Percentiles rank a stretch among this genome's conserved stretches.
These are phyloP conservation scores for Neotragus pygmaeus DNA, from an alignment of 2,113 vertebrate genomes.

Conservation along the genomic window DNA sequence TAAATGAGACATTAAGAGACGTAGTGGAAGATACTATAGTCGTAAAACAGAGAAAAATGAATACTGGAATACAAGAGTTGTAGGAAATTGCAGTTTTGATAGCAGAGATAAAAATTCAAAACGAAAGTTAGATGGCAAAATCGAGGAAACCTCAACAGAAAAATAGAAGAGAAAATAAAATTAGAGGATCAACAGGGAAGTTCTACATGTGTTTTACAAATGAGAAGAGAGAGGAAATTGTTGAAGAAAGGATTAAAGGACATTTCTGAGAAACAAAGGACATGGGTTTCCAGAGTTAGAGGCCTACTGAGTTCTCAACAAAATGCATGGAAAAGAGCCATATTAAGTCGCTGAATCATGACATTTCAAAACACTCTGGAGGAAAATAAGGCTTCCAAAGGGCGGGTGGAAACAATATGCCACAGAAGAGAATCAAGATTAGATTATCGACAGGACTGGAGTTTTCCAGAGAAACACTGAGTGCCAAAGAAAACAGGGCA, in stretches of 20 bases:
- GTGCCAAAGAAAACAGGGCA: background rate
- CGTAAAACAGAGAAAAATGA: background rate
- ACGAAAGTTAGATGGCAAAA: background rate
- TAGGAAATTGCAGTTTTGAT: background rate
- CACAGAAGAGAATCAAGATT: background rate
- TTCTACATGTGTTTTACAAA: background rate
- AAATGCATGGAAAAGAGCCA: background rate
- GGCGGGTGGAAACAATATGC: background rate
- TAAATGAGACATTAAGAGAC: background rate
- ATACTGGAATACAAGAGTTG: background rate
- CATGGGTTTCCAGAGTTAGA: background rate
- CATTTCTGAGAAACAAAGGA: background rate
- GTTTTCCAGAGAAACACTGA: background rate
- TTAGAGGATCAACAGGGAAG: background rate
- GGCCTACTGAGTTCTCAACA: background rate
- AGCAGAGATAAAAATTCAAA: constrained; percentile 3
- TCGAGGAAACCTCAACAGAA: background rate
- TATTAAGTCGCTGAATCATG: background rate
- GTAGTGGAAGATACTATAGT: background rate
- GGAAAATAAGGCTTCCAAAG: background rate
- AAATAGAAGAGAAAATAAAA: background rate
- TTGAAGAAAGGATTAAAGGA: background rate
- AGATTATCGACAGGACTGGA: background rate
- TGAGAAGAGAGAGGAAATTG: background rate
- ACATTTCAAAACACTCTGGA: background rate